A percentile compares a stretch with the other conserved stretches of the same genome.
phyloP scores from a whole-genome alignment of 1,140 invertebrate genomes.

The Caligus rogercresseyi region DNA sequence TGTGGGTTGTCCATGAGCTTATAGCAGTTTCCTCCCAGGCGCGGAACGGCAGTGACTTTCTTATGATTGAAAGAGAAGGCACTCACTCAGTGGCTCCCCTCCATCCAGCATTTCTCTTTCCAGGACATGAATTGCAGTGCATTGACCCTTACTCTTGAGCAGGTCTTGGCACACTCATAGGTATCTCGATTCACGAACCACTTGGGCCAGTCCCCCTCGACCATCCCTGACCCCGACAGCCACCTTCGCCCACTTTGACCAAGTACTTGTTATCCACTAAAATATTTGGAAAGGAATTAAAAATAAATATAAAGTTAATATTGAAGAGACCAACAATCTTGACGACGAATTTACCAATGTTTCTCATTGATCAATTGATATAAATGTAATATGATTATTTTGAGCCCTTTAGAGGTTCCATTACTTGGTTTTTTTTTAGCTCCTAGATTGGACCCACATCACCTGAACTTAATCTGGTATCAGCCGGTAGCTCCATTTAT shows the following conservation, averaged over 20 bases:
- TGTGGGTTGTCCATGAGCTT: not conserved
- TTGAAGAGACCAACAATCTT: too few relatives aligned
- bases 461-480: too few relatives aligned
- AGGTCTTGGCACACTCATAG: slow-evolving; percentile 7
- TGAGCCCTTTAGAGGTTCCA: too few relatives aligned
- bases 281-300: not conserved
- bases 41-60: slow-evolving; percentile 2
- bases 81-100: slow-evolving; percentile 1
- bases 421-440: too few relatives aligned
- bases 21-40: slow-evolving; percentile 12
- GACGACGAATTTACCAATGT: too few relatives aligned
- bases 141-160: slow-evolving; percentile 2
- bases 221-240: slow-evolving; percentile 14
- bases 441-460: too few relatives aligned
- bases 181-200: not conserved
- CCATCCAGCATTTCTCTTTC: not conserved
- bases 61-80: slow-evolving; percentile 16
- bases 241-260: slow-evolving; percentile 7
- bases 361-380: too few relatives aligned
- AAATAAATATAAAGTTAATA: too few relatives aligned
- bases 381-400: too few relatives aligned
- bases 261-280: slow-evolving; percentile 2
- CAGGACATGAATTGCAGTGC: slow-evolving; percentile 16
- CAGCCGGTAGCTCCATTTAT: too few relatives aligned
- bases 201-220: slow-evolving; percentile 8